Percentiles rank a stretch among this genome's conserved stretches.
phyloP scores from a whole-genome alignment of 23 tunicate genomes.

The Clavelina lepadiformis region DNA sequence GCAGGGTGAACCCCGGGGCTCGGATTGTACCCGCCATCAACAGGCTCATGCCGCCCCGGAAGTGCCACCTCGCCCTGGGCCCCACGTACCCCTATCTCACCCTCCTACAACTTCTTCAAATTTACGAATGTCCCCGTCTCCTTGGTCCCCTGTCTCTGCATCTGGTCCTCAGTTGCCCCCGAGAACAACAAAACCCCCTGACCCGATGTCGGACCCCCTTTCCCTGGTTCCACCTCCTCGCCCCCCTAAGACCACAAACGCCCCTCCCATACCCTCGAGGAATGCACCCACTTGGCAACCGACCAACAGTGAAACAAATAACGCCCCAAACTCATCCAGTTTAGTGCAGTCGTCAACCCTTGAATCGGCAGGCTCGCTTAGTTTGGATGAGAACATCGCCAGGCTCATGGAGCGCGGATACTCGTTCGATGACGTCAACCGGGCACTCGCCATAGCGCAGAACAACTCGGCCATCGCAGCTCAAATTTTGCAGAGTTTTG shows the following conservation, averaged over 20 bases:
- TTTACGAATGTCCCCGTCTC: not conserved
- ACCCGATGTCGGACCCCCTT: conserved; percentile 6
- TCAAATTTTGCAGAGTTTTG: conserved; percentile 67
- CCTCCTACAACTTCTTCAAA: not conserved
- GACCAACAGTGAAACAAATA: too few species aligned
- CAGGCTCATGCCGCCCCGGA: too few species aligned
- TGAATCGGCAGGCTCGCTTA: not conserved
- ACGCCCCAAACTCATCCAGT: not conserved
- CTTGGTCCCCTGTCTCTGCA: conserved; percentile 2
- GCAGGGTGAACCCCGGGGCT: not conserved
- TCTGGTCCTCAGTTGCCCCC: conserved; percentile 49
- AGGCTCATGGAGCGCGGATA: conserved; percentile 89
- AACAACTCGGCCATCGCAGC: conserved; percentile 57
- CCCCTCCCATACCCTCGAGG: conserved; percentile 23
- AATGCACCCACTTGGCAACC: not conserved
- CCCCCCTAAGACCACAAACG: conserved; percentile 34
- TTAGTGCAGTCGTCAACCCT: not conserved
- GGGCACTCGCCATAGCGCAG: conserved; percentile 72
- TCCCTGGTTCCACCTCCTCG: conserved; percentile 62
- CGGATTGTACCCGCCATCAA: not conserved
- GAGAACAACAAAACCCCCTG: conserved; percentile 24
- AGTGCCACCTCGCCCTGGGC: conserved; percentile 5
- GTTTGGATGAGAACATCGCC: conserved; percentile 69
- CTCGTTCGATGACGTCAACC: conserved; percentile 78
- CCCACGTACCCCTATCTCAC: not conserved